Evolutionary conservation across 2,113 vertebrate species (phyloP), one percentile per base, ranked within the genome.

Genomic region (Sorex fumeus): DNA sequence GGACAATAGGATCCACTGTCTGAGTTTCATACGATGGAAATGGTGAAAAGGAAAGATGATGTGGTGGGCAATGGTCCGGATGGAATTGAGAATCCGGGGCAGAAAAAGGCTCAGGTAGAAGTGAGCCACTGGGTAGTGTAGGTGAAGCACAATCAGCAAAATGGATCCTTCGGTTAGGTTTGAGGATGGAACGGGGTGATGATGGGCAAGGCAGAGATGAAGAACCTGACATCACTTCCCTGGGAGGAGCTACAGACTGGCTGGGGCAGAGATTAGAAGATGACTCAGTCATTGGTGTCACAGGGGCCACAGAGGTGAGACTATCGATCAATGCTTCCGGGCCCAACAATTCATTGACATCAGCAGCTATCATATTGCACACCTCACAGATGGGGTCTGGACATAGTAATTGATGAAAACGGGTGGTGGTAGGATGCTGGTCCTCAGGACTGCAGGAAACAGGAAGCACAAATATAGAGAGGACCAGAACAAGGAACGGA

Each of bases 301-400:
- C 21, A 7, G 62, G 40, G 57, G 30, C 9, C 69, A 40, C 28
- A 57, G 30, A 16, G 11, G 47, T 40, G 40, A 40, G 7, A 40
- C 40, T 40, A 40, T 40, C 40, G 7, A 40, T 40, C 40, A 40
- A 4, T 12, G 4, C 5, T 8, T 74, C 45, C 0, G 7, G 8
- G 8, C 23, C 84, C 1, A 94, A 60, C 50, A 94, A 15, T 7
- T 1, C 1, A 30, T 25, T 34, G 64, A 89, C 30, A 57, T 93
- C 76, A 69, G 25, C 23, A 30, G 45, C 36, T 86, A 62, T 11
- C 2, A 4, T 60, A 4, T 87, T 85, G 30, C 91, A 93, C 16
- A 89, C 25, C 1, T 89, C 32, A 70, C 85, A 96, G 40, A 13
- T 82, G 25, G 32, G 67, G 5, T 89, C 66, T 89, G 91, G 80